These are phyloP conservation scores for Crax fasciolata DNA, from an alignment of 2,797 vertebrate genomes.

Conservation along the genomic window DNA sequence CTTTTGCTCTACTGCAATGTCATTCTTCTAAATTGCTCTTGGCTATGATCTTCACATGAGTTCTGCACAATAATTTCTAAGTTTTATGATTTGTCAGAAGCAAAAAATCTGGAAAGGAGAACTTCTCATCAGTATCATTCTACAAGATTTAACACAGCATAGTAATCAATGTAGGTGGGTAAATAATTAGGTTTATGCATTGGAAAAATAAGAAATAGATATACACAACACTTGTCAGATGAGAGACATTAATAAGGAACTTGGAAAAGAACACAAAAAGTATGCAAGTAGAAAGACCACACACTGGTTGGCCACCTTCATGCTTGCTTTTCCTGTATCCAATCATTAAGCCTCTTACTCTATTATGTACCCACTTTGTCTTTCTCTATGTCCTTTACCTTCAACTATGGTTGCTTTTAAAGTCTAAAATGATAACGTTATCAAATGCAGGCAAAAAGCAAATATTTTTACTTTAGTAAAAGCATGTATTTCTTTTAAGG, in stretches of 20 bases:
- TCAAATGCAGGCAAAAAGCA: not conserved
- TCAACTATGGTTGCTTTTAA: not conserved
- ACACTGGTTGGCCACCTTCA: not conserved
- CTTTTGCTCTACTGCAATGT: not conserved
- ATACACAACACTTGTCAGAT: not conserved
- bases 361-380: not conserved
- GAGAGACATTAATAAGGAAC: slow-evolving; percentile 38
- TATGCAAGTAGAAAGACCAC: not conserved
- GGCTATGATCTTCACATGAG: not conserved
- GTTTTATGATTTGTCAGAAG: not conserved
- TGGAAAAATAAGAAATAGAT: slow-evolving; percentile 2
- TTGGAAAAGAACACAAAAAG: not conserved
- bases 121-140: not conserved
- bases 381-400: not conserved
- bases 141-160: not conserved
- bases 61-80: not conserved
- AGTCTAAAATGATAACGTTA: not conserved
- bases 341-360: not conserved
- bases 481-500: not conserved
- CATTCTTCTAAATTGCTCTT: not conserved
- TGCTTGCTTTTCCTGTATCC: not conserved
- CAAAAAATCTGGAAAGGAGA: not conserved
- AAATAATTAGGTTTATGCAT: not conserved
- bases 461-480: not conserved
- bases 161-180: not conserved